Evolutionary conservation across 2,888 invertebrate species (phyloP).

Genomic region (Drosophila anomalata): DNA sequence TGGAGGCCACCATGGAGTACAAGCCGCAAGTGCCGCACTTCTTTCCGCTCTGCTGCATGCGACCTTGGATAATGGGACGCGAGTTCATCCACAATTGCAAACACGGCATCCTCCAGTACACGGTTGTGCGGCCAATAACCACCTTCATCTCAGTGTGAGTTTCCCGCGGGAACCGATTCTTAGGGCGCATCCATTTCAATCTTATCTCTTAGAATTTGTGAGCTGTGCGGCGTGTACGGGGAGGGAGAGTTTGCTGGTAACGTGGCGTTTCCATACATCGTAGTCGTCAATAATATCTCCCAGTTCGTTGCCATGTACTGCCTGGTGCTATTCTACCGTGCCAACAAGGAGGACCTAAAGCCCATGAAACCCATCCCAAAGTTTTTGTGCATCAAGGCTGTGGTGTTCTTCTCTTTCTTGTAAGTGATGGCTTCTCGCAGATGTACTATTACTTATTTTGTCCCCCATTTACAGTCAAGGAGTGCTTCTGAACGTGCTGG

Average conservation of each 20-base stretch:
- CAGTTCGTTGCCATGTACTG: constrained; percentile 99
- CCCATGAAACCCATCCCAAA: constrained; percentile 98
- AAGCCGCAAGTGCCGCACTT: constrained; percentile 94
- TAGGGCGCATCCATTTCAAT: background rate
- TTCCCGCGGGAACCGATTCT: too few relatives aligned
- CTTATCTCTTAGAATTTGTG: constrained; percentile 88
- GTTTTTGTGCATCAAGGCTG: constrained; percentile 98
- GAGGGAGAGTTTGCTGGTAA: constrained; percentile 95
- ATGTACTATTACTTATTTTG: background rate
- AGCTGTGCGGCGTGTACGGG: constrained; percentile 92
- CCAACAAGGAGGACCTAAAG: constrained; percentile 91
- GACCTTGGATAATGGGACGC: constrained; percentile 97
- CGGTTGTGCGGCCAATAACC: constrained; percentile 94
- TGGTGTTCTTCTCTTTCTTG: constrained; percentile 99
- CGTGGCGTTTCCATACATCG: constrained; percentile 95
- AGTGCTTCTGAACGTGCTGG: constrained; percentile 93
- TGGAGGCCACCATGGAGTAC: constrained; percentile 91
- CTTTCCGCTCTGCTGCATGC: constrained; percentile 95
- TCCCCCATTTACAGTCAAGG: constrained; percentile 89
- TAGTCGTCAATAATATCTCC: constrained; percentile 94
- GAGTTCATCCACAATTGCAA: constrained; percentile 97
- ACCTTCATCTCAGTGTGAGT: constrained; percentile 95
- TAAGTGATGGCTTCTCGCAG: constrained; percentile 85
- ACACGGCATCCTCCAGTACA: constrained; percentile 98
- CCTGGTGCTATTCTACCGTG: constrained; percentile 95